A percentile compares a stretch with the other conserved stretches of the same genome.
These are phyloP conservation scores for Asteroscopus sphinx DNA, from an alignment of 2,888 invertebrate species.

Conservation along the genomic window DNA sequence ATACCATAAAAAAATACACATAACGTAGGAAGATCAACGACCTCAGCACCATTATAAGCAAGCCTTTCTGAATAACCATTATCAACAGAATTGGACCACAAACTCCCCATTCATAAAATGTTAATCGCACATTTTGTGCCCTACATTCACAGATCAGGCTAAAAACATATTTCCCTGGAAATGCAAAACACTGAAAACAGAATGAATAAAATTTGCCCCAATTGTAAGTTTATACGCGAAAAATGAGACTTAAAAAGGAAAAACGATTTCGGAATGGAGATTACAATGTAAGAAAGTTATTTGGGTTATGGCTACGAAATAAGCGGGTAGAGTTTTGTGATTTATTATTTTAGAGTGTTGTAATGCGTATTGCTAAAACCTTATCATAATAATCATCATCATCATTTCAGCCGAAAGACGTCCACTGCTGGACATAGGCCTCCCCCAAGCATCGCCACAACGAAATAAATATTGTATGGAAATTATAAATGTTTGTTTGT, in stretches of 20 bases:
- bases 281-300: constrained; percentile 56
- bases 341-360: constrained; percentile 6
- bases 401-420: no score
- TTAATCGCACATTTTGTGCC: constrained; percentile 16
- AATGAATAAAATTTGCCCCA: constrained; percentile 46
- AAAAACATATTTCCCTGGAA: constrained; percentile 39
- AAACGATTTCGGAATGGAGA: constrained; percentile 59
- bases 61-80: no score
- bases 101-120: constrained; percentile 1
- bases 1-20: no score
- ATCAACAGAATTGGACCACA: background rate
- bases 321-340: constrained; percentile 8
- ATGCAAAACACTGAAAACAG: constrained; percentile 40
- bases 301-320: constrained; percentile 31
- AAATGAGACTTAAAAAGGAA: constrained; percentile 57
- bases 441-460: no score
- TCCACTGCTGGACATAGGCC: no score
- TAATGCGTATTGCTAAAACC: no score
- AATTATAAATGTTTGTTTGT: no score
- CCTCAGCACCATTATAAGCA: no score
- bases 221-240: constrained; percentile 50
- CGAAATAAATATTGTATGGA: no score
- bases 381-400: no score
- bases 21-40: background rate
- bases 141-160: constrained; percentile 6